Percentiles rank a stretch among this genome's conserved stretches.
Evolutionary conservation across 2,888 invertebrate species (phyloP).

Genomic region (Mamestra brassicae): DNA sequence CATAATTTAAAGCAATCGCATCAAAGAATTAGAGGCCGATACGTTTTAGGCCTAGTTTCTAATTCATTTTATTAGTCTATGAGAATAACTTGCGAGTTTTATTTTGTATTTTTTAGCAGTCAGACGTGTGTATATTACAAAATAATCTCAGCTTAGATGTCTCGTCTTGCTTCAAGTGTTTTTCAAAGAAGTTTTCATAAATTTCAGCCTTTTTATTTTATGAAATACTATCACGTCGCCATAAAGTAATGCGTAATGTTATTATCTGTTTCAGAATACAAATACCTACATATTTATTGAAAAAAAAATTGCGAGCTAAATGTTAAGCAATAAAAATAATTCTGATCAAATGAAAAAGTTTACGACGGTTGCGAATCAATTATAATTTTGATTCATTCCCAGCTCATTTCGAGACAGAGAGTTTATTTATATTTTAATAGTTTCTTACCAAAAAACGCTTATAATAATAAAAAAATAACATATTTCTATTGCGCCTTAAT

Average conservation of each 20-base stretch:
- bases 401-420: background rate
- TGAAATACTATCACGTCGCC: conserved; percentile 25
- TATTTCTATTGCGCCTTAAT: too few species aligned
- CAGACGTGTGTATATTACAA: too few species aligned
- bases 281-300: background rate
- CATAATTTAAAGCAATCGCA: conserved; percentile 46
- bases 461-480: too few species aligned
- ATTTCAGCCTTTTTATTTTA: background rate
- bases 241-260: conserved; percentile 25
- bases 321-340: background rate
- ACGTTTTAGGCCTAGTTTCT: conserved; percentile 39
- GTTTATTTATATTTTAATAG: background rate
- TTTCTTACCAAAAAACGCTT: background rate
- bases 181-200: too few species aligned
- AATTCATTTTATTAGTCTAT: conserved; percentile 36
- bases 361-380: conserved; percentile 6
- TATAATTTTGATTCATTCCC: conserved; percentile 10
- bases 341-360: conserved; percentile 14
- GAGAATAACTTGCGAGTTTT: conserved; percentile 17
- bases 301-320: background rate
- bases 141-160: too few species aligned
- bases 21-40: conserved; percentile 58
- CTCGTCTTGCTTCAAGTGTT: too few species aligned
- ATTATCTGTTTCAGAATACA: conserved; percentile 32
- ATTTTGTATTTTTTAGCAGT: background rate